Evolutionary conservation across 37 sponge, comb jelly and placozoan genomes (phyloP), one percentile per base, ranked within the genome.

Genomic region (Ianthella basta): DNA sequence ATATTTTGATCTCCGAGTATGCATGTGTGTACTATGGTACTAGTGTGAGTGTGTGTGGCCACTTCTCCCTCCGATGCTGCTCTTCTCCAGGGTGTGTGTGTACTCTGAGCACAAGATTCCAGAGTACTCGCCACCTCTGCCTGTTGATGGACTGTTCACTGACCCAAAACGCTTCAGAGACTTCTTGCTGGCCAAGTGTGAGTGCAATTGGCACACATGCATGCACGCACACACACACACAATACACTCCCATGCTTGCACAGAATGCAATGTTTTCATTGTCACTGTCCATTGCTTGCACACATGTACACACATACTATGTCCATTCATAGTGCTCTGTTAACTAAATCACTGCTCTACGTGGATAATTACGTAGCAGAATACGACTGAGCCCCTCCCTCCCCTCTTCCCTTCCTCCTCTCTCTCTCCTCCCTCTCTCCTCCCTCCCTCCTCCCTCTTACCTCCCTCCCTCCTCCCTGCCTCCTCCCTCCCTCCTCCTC

Each of bases 151-250:
- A 66, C 84, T 85, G 56, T 95, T 95, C 82, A 37, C 50, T 30
- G 86, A 95, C 50, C 87, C 29, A 60, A 59, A 10, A 23, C 16
- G 36, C 38, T 95, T 95, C 84, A 88, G 92, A 25, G 92, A 91
- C 60, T 95, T 95, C 57, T 85, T 95, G 14, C 82, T 95, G 4
- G 85, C 90, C 14, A 95, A 95, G 56, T 85, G 95, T 95, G 55
- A 81, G 94, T 66, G 5, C 15, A 68, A 34, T 2, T 25, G 12
- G 13, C 34, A 70, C 72, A 32, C 63, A 61, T 10, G 4, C 63
- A 61, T 10, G 4, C 63, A 61, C 63, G 10, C 63, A 27, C 27
- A 23, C 27, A 23, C n/a, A 23, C 63, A 61, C 25, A 61, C 8
- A 8, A 3, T 8, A 44, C 50, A 10, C 6, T 44, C 50, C 6